Evolutionary conservation across 2,888 invertebrate species (phyloP), one percentile per base, ranked within the genome.

Genomic region (Acanthosepion pharaonis): DNA sequence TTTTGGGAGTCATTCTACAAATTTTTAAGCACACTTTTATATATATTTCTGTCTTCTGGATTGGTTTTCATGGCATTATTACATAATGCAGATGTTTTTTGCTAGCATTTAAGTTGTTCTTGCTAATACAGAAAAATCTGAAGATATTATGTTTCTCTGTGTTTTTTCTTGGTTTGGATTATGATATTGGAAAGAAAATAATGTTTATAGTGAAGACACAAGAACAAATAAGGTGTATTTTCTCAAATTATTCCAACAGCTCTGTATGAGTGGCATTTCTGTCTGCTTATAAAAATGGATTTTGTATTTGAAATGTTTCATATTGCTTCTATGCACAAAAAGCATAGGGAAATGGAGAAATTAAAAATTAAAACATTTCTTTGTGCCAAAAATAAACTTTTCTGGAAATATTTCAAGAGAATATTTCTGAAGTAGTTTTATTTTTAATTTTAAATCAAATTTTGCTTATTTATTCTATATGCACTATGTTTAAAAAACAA

Each of bases 241-340:
- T 15, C 78, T 15, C 3, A 78, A n/a, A n/a, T 78, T 78, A 78
- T 78, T 78, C n/a, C 78, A 78, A 78, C 78, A 78, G 78, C 78
- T 28, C n/a, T n/a, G 78, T 18, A 78, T 78, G n/a, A 78, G 15
- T 33, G 18, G 33, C 78, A 78, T 78, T 78, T 78, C 78, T 33
- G n/a, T 33, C 78, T 78, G 78, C 78, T n/a, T 78, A 78, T 78
- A 78, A n/a, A 78, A 78, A 78, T 78, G n/a, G 78, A 78, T 78
- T 78, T 78, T 18, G 33, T 78, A 78, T 78, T 78, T 5, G 8
- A 78, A 78, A 64, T 64, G 28, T 78, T 64, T 78, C 4, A n/a
- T n/a, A 78, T 28, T 78, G 55, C 55, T 55, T 78, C n/a, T 78
- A 9, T 78, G 15, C 18, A n/a, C 9, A 64, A 23, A 6, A 25